Evolutionary conservation across 1,140 invertebrate species (phyloP), one percentile per base, ranked within the genome.

Genomic region (Metopolophium dirhodum): DNA sequence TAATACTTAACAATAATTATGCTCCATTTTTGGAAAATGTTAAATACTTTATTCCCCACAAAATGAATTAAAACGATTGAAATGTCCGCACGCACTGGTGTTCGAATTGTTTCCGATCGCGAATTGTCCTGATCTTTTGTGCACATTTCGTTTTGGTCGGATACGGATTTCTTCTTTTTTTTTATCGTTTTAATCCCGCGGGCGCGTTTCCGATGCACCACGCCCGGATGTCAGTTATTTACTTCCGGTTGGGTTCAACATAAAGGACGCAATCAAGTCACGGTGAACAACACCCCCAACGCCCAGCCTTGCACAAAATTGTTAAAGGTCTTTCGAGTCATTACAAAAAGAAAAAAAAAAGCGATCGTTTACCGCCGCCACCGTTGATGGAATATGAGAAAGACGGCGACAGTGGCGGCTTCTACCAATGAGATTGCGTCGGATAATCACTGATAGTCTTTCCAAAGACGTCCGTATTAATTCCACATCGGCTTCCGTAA

Each of bases 261-360:
- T 93, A 93, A 93, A 93, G 49, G 82, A 93, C 82, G 91, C 91
- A 93, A 93, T 93, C 91, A 93, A 93, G 91, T 85, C 91, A 45
- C 82, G 47, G 91, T 41, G 47, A 85, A 86, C 45, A 93, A 77
- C 82, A 68, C 37, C 57, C 54, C 26, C 37, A 30, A 57, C 89
- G 11, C 37, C 35, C 51, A 26, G 51, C 54, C 89, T 68, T 26
- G 51, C 23, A 45, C 54, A 9, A 45, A 90, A 61, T 90, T 89
- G 45, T 89, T 83, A 89, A 77, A 89, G 45, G 85, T 90, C 49
- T 89, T 77, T 61, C 45, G n/a, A 89, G 54, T 88, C 86, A 87
- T 37, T 57, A 82, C 11, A 91, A 82, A 61, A 90, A 92, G 47
- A 92, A 87, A 57, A 93, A 93, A 93, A 54, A 93, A 89, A 51